These are phyloP conservation scores for Eupithecia abbreviata DNA, from an alignment of 2,888 invertebrate species.

Conservation along the genomic window DNA sequence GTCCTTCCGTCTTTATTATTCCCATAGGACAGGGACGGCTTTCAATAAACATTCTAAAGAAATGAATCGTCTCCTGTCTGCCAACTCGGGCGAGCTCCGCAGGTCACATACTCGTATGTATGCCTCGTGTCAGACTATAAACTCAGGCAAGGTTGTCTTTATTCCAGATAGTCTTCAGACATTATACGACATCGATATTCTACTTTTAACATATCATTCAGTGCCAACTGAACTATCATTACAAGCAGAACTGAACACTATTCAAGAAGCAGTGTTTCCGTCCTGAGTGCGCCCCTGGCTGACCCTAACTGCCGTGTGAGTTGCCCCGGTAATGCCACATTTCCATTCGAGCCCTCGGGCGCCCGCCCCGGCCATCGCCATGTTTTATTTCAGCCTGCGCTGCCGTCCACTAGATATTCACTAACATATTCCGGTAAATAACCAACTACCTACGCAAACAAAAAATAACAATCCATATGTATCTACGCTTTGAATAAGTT, in stretches of 20 bases:
- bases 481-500: neutral
- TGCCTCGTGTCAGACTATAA: neutral
- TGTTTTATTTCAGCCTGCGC: constrained; percentile 16
- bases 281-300: constrained; percentile 17
- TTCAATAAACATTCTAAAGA: neutral
- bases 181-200: neutral
- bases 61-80: neutral
- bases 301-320: constrained; percentile 30
- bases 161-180: neutral
- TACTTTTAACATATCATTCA: neutral
- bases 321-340: constrained; percentile 34
- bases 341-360: constrained; percentile 34
- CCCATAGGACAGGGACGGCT: constrained; percentile 25
- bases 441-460: neutral
- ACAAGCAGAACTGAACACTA: neutral
- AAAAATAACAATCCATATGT: too few species aligned
- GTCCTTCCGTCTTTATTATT: constrained; percentile 42
- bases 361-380: constrained; percentile 13
- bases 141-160: neutral
- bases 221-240: too few species aligned
- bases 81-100: neutral
- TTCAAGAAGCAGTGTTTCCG: neutral
- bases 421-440: constrained; percentile 3
- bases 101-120: neutral
- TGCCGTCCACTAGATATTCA: constrained; percentile 6